Evolutionary conservation across 2,888 invertebrate species (phyloP), one percentile per base, ranked within the genome.

Genomic region (Torymus texanus): DNA sequence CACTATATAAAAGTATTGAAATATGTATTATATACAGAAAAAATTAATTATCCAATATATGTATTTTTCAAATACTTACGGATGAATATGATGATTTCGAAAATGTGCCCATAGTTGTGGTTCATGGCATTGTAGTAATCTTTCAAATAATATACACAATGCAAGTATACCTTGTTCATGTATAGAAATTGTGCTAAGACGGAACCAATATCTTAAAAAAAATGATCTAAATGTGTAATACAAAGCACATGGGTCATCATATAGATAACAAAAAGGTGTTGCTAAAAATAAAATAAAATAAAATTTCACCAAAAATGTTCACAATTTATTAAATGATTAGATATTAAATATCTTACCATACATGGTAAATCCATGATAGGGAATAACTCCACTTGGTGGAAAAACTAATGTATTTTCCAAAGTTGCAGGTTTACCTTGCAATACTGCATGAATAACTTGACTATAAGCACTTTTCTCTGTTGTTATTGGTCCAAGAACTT

Each of bases 311-410:
- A 75, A 79, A 72, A 74, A 76, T 56, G 41, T 10, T 5, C 56
- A 21, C 41, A 13, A 59, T 67, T 67, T n/a, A 68, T 72, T 58
- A 13, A 72, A 24, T 51, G 61, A 53, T n/a, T 2, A 51, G 21
- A 13, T 4, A 50, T 13, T 61, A 13, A 50, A 41, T 68, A 51
- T 10, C 81, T 91, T 92, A 97, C 97, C 97, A 90, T 97, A 98
- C 98, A 98, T 98, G 21, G 98, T 96, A 90, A 98, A 98, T 0
- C 98, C 98, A 89, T 98, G 98, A 90, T 98, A 98, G 0, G 98
- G 98, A 84, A 98, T 97, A 56, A 98, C 94, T 0, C 98, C 98
- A 88, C 96, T 97, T 0, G 98, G 98, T 10, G 98, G 98, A 88
- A 97, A 97, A 61, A 94, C 93, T 21, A 96, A 94, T 21, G 94